Percentiles rank a stretch among this genome's conserved stretches.
These are phyloP conservation scores for Dorcus parallelipipedus DNA, from an alignment of 2,888 invertebrate species.

Conservation along the genomic window DNA sequence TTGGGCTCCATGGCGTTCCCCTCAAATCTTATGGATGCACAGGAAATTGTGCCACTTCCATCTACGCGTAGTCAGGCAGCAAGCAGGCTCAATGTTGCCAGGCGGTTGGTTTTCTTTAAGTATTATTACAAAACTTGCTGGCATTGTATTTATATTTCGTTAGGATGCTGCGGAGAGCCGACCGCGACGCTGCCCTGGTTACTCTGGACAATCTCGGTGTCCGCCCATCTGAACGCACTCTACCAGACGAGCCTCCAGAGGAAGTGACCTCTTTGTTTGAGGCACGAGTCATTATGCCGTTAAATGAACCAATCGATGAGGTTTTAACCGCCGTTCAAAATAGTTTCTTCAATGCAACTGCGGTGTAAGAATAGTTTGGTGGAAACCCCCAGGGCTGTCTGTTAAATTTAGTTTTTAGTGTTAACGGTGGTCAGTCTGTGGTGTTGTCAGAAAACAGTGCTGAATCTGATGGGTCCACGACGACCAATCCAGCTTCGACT, in stretches of 20 bases:
- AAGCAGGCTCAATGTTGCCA: slow-evolving; percentile 53
- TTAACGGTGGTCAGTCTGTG: slow-evolving; percentile 6
- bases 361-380: slow-evolving; percentile 7
- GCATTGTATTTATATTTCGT: slow-evolving; percentile 9
- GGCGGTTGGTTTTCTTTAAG: slow-evolving; percentile 34
- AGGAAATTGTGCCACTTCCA: slow-evolving; percentile 50
- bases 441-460: background rate
- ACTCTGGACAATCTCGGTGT: slow-evolving; percentile 48
- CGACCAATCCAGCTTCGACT: background rate
- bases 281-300: slow-evolving; percentile 45
- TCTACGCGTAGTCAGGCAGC: slow-evolving; percentile 52
- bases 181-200: slow-evolving; percentile 47
- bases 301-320: slow-evolving; percentile 39
- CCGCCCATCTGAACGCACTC: slow-evolving; percentile 32
- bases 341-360: slow-evolving; percentile 32
- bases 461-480: background rate
- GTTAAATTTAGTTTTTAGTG: background rate
- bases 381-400: background rate
- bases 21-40: slow-evolving; percentile 48
- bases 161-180: slow-evolving; percentile 52
- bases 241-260: slow-evolving; percentile 42
- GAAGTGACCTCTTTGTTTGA: slow-evolving; percentile 49
- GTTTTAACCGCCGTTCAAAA: slow-evolving; percentile 42
- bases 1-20: slow-evolving; percentile 59
- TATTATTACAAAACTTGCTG: background rate